These are phyloP conservation scores for Melanocharis versteri DNA, from an alignment of 2,113 vertebrate species.

Conservation along the genomic window DNA sequence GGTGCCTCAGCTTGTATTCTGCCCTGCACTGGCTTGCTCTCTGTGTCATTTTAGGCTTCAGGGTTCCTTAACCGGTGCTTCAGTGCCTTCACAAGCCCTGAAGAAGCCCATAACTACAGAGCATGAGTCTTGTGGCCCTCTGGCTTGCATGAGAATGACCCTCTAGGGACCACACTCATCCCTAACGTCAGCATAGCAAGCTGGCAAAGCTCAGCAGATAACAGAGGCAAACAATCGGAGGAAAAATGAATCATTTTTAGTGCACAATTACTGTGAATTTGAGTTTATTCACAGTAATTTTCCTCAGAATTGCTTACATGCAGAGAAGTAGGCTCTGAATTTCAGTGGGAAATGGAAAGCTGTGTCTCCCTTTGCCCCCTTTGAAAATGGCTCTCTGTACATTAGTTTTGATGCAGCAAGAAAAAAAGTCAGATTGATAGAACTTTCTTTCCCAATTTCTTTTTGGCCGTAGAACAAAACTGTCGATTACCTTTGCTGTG, in stretches of 20 bases:
- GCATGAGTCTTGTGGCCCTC: not conserved
- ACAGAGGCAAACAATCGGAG: not conserved
- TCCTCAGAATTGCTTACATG: not conserved
- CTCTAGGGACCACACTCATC: not conserved
- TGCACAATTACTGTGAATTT: not conserved
- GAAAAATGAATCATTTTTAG: not conserved
- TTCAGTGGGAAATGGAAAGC: not conserved
- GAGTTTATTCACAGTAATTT: not conserved
- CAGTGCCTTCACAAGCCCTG: not conserved
- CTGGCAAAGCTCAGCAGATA: not conserved
- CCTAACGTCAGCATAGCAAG: not conserved
- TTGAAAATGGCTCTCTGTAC: not conserved
- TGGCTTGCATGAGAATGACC: not conserved
- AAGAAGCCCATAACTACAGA: not conserved
- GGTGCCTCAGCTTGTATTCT: not conserved
- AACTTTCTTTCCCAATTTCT: not conserved
- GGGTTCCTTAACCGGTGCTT: not conserved
- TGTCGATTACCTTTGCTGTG: not conserved
- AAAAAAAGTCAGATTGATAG: not conserved
- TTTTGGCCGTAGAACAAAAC: not conserved
- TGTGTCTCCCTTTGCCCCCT: not conserved
- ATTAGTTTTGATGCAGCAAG: not conserved
- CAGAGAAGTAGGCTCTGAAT: not conserved
- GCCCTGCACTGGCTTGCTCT: not conserved
- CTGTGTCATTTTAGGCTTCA: not conserved